phyloP scores from a whole-genome alignment of 2,888 invertebrate genomes.

The Drymonia ruficornis region DNA sequence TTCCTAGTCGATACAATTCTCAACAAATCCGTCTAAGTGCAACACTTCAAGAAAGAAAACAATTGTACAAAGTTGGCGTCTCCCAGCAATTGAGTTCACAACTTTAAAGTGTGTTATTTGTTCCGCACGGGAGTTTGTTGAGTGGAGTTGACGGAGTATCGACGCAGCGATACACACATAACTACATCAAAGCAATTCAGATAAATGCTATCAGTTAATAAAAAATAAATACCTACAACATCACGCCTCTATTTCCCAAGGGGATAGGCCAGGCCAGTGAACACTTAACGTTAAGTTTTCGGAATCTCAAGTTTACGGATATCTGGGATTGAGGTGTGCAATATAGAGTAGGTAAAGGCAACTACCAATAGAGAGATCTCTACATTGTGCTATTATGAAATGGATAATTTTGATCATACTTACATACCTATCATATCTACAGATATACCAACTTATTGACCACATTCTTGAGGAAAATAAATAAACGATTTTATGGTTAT shows the following conservation, averaged over 20 bases:
- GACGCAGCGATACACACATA: slow-evolving; percentile 49
- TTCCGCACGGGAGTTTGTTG: slow-evolving; percentile 65
- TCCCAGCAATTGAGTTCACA: slow-evolving; percentile 75
- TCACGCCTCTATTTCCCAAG: too few species aligned
- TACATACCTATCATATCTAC: not conserved
- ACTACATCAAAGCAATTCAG: slow-evolving; percentile 30
- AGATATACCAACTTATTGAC: not conserved
- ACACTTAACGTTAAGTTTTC: too few species aligned
- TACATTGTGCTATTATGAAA: too few species aligned
- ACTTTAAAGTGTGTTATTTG: slow-evolving; percentile 80
- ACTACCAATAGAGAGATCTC: too few species aligned
- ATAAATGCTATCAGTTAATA: too few species aligned
- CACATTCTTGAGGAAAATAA: slow-evolving; percentile 19
- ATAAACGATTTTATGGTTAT: slow-evolving; percentile 38
- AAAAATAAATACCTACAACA: too few species aligned
- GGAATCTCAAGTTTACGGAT: too few species aligned
- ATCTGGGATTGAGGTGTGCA: too few species aligned
- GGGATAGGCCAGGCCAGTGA: too few species aligned
- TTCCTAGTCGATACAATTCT: not conserved
- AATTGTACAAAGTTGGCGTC: slow-evolving; percentile 72
- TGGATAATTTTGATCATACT: too few species aligned
- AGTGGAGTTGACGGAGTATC: slow-evolving; percentile 63
- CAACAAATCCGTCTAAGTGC: slow-evolving; percentile 45
- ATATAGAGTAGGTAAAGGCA: too few species aligned
- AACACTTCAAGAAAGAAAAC: slow-evolving; percentile 73